Percentiles rank a stretch among this genome's conserved stretches.
Conservation (phyloP, 2,113 vertebrate species). For the Globicephala melas region DNA sequence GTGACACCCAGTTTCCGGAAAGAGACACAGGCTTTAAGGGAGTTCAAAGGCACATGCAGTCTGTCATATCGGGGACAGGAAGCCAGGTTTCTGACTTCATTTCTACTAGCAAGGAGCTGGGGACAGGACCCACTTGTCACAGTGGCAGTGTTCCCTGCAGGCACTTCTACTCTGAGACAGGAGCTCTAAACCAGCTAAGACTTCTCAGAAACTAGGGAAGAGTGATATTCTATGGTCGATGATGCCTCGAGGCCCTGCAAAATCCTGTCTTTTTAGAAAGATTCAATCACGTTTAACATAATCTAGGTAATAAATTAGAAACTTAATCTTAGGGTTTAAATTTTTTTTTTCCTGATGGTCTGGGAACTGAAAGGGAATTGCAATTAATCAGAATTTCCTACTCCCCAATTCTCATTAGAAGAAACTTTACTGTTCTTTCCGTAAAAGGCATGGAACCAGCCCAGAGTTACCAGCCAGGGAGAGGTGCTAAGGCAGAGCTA, state of each 20-base stretch:
- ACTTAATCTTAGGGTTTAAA: background rate
- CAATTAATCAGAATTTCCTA: background rate
- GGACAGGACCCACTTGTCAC: background rate
- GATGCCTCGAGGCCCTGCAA: background rate
- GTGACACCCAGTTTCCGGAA: background rate
- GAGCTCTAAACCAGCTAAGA: background rate
- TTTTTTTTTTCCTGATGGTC: background rate
- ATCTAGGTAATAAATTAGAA: conserved; percentile 2
- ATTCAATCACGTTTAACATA: background rate
- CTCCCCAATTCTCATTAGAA: background rate
- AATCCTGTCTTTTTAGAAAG: conserved; percentile 22
- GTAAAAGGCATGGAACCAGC: background rate
- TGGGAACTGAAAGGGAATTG: conserved; percentile 3
- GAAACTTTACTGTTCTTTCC: background rate
- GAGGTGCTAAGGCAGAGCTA: background rate
- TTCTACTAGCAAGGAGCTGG: background rate
- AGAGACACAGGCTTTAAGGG: background rate
- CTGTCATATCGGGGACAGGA: background rate
- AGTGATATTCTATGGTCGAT: background rate
- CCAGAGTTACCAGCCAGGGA: background rate
- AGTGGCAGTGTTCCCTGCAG: background rate
- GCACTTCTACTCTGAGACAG: background rate
- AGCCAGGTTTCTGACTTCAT: background rate
- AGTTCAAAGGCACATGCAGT: background rate
- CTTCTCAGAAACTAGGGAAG: background rate